Evolutionary conservation across 2,113 vertebrate species (phyloP), one percentile per base, ranked within the genome.

Genomic region (Dicaeum eximium): DNA sequence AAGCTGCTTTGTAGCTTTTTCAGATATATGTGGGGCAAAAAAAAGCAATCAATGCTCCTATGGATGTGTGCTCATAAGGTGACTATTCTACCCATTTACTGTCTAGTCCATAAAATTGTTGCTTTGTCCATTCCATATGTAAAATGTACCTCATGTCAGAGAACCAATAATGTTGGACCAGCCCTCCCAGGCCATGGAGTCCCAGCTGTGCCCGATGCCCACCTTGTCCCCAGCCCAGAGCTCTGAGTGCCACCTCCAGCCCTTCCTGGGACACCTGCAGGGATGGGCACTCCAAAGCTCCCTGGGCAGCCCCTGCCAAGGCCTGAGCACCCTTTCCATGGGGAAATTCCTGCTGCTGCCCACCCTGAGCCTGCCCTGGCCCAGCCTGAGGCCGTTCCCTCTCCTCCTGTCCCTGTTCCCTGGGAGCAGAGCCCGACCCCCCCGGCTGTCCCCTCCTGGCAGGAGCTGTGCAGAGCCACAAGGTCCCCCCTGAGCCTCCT

Each of bases 171-270:
- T 0, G 19, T 3, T 24, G 33, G 27, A 23, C 19, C 45, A 69
- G 3, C 18, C 33, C 47, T 69, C 3, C 45, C 0, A 69, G 62
- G 0, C 33, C 53, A 33, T 8, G 0, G 4, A 44, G 61, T 12
- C 17, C 53, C 11, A 40, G 40, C 58, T 65, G 58, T 71, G 31
- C 54, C 79, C 15, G 0, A 3, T 19, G 0, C 24, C 56, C 56
- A 71, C 45, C 53, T 23, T 58, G 53, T 69, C 79, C 79, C 54
- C 65, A 50, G 44, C 64, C 79, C 79, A 81, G 79, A 60, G 79
- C 67, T 4, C 71, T 75, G 13, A 42, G 61, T 42, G 71, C 70
- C 82, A 74, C 51, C 19, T 24, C 60, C 70, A 74, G 70, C 28
- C 48, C 67, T 72, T 44, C 47, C 57, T 45, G 24, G n/a, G 40